Conservation (phyloP, 1,140 invertebrate species). For the Drosophila mauritiana region DNA sequence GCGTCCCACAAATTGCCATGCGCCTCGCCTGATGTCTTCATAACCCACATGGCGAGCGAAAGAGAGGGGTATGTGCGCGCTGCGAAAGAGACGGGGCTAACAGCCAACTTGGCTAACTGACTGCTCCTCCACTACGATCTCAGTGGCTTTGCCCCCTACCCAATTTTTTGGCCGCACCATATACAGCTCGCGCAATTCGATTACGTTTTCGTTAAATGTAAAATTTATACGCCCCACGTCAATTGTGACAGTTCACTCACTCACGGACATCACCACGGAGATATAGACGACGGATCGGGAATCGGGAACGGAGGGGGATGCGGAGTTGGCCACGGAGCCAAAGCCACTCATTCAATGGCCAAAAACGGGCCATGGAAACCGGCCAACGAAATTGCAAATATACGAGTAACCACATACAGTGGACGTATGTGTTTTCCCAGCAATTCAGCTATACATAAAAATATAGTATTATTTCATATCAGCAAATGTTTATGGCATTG, state of each 20-base stretch:
- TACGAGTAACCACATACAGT: constrained; percentile 55
- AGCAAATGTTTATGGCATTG: not conserved
- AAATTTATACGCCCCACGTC: constrained; percentile 83
- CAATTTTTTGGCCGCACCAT: constrained; percentile 47
- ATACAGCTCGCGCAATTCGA: constrained; percentile 82
- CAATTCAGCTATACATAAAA: not conserved
- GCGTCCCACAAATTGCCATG: constrained; percentile 80
- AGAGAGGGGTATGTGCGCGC: constrained; percentile 18
- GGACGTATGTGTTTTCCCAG: not conserved
- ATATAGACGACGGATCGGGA: constrained; percentile 14
- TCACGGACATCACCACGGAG: constrained; percentile 54
- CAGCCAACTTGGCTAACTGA: constrained; percentile 49
- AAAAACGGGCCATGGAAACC: constrained; percentile 52
- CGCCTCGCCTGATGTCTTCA: constrained; percentile 79
- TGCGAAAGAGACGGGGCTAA: constrained; percentile 27
- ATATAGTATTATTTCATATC: not conserved
- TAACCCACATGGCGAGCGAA: constrained; percentile 32
- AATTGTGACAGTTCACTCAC: constrained; percentile 83
- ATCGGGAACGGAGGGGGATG: constrained; percentile 3
- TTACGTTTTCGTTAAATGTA: constrained; percentile 83
- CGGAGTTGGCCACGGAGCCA: constrained; percentile 18
- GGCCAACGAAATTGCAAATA: constrained; percentile 65
- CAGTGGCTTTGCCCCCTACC: not conserved
- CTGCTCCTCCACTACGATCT: constrained; percentile 5
- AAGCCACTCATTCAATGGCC: constrained; percentile 55